Percentiles rank a stretch among this genome's conserved stretches.
phyloP scores from a whole-genome alignment of 2,888 invertebrate genomes.

The Acrobasis consociella region DNA sequence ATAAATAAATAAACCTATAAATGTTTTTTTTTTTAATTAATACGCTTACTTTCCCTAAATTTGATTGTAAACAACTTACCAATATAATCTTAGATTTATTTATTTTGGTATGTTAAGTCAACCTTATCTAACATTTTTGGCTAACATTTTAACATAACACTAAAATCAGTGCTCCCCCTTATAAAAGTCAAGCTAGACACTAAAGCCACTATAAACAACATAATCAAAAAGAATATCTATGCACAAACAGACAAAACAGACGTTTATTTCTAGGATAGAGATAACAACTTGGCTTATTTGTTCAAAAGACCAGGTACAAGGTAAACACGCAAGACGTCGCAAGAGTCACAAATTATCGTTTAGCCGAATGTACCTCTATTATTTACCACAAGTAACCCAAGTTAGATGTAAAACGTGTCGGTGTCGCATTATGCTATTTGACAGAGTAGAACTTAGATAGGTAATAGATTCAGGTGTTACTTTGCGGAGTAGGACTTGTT shows the following conservation, averaged over 20 bases:
- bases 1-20: too few species aligned
- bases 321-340: conserved; percentile 37
- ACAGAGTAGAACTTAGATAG: conserved; percentile 60
- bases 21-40: too few species aligned
- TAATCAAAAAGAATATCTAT: conserved; percentile 15
- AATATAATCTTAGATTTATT: too few species aligned
- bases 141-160: neutral
- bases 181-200: conserved; percentile 4
- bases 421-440: conserved; percentile 66
- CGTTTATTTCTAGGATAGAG: conserved; percentile 28
- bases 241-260: conserved; percentile 28
- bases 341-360: conserved; percentile 40
- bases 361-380: conserved; percentile 41
- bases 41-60: too few species aligned
- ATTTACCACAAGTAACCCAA: conserved; percentile 58
- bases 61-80: too few species aligned
- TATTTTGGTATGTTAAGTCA: too few species aligned
- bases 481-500: conserved; percentile 69
- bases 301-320: conserved; percentile 36
- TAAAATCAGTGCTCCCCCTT: neutral
- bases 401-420: conserved; percentile 59
- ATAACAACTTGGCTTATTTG: conserved; percentile 25
- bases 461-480: too few species aligned
- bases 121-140: too few species aligned
- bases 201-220: conserved; percentile 11